Evolutionary conservation across 2,797 vertebrate species (phyloP), one percentile per base, ranked within the genome.

Genomic region (Emydoidea blandingii): DNA sequence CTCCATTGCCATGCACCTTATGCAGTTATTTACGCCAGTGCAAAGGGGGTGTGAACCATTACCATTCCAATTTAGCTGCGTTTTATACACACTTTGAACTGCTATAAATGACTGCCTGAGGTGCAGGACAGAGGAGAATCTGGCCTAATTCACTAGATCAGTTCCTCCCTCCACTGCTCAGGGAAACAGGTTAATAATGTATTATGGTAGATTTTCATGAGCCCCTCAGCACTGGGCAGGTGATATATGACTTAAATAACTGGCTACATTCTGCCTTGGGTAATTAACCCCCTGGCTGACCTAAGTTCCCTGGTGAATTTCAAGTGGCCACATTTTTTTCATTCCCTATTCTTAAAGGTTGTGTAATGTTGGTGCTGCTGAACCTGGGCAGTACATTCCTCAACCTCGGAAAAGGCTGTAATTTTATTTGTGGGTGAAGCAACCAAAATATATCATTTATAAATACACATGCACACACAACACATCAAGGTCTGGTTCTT

Each of bases 371-470:
- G 72, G 74, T 96, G 94, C 94, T 2, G 10, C 94, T 97, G 94
- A 84, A 78, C 14, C 44, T 93, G 96, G 93, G 96, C 0, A 0
- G 90, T 82, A 93, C 95, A 97, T 92, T 91, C 92, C 94, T 91
- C 89, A 87, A 94, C 84, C 65, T 89, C 92, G 92, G 93, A 96
- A 97, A 93, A 95, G 93, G 94, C 95, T 97, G 97, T 96, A 54
- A 96, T 97, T 93, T 97, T 93, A 76, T 94, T 96, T 95, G 94
- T 97, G 94, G 95, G 80, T 93, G 94, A 91, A 92, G 87, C 1
- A 27, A 97, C 86, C 82, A 89, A 96, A 97, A 96, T 50, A 91
- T 5, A 78, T 94, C 89, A 95, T 94, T 97, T 97, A 97, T 97
- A 97, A 97, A 97, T 97, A 97, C 84, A 92, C 94, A 1, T 94